Conservation (phyloP, 1,140 invertebrate species). For the Acromyrmex charruanus region DNA sequence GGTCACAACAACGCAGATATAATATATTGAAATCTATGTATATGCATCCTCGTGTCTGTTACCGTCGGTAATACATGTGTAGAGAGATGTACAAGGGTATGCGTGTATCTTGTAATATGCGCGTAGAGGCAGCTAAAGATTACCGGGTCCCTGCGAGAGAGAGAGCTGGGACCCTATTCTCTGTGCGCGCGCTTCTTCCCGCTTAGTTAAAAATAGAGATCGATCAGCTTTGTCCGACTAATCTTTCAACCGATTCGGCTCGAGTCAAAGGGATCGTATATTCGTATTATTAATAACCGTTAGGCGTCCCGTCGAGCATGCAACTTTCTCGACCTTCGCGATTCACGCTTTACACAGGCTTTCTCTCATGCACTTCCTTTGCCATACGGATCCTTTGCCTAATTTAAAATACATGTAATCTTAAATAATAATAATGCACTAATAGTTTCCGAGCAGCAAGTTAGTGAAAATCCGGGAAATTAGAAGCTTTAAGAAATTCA, state of each 20-base stretch:
- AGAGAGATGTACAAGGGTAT: conserved; percentile 51
- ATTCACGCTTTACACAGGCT: conserved; percentile 37
- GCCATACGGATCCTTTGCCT: conserved; percentile 31
- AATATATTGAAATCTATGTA: conserved; percentile 79
- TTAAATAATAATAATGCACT: background rate
- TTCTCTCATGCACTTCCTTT: conserved; percentile 36
- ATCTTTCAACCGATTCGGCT: conserved; percentile 61
- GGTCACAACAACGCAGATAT: conserved; percentile 94
- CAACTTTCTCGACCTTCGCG: conserved; percentile 44
- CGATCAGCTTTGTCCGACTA: conserved; percentile 56
- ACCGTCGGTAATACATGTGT: conserved; percentile 58
- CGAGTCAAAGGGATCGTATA: conserved; percentile 17
- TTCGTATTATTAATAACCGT: conserved; percentile 60
- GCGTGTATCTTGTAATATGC: conserved; percentile 62
- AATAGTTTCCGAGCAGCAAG: background rate
- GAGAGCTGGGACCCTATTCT: conserved; percentile 33
- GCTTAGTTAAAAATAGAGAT: conserved; percentile 63
- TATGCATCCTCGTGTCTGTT: conserved; percentile 75
- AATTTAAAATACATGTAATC: conserved; percentile 30
- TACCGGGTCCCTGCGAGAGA: conserved; percentile 38
- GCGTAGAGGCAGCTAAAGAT: conserved; percentile 61
- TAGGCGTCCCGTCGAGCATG: conserved; percentile 47
- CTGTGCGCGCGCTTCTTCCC: conserved; percentile 46
- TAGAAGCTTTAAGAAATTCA: background rate
- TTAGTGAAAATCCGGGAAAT: background rate